Percentiles rank a stretch among this genome's conserved stretches.
Conservation (phyloP, 2,113 vertebrate species). For the Nipponia nippon region DNA sequence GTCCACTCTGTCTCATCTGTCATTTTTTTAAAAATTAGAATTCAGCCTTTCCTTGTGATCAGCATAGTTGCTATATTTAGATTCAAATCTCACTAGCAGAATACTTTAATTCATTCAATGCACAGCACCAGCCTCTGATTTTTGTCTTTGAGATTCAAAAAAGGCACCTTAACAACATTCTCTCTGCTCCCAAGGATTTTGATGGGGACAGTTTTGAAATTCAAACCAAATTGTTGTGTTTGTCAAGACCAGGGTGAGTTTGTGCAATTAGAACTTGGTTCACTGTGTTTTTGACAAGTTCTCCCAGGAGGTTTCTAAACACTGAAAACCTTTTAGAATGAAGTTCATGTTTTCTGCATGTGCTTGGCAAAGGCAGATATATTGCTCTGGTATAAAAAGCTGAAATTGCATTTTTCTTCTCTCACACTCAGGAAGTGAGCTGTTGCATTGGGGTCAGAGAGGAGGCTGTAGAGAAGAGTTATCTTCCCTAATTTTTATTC, state of each 20-base stretch:
- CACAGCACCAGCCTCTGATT: slow-evolving; percentile 4
- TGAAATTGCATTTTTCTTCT: slow-evolving; percentile 61
- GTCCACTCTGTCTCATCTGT: neutral
- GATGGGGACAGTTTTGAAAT: slow-evolving; percentile 31
- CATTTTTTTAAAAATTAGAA: neutral
- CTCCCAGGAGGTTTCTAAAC: slow-evolving; percentile 55
- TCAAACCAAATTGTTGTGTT: slow-evolving; percentile 29
- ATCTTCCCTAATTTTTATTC: slow-evolving; percentile 54
- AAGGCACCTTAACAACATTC: neutral
- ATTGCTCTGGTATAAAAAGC: slow-evolving; percentile 19
- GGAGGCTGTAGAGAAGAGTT: slow-evolving; percentile 9
- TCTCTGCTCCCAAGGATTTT: slow-evolving; percentile 24
- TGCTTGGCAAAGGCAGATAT: slow-evolving; percentile 27
- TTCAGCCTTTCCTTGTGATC: neutral
- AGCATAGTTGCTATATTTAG: slow-evolving; percentile 8
- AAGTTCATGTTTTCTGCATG: slow-evolving; percentile 35
- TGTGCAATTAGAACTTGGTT: slow-evolving; percentile 49
- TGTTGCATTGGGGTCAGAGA: slow-evolving; percentile 26
- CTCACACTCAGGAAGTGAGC: neutral
- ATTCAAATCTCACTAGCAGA: neutral
- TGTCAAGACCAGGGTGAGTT: slow-evolving; percentile 26
- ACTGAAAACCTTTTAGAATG: slow-evolving; percentile 54
- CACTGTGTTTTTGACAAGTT: slow-evolving; percentile 51
- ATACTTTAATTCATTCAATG: slow-evolving; percentile 12
- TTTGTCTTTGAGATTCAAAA: neutral